phyloP scores from a whole-genome alignment of 2,797 vertebrate genomes.

The Pristis pectinata region DNA sequence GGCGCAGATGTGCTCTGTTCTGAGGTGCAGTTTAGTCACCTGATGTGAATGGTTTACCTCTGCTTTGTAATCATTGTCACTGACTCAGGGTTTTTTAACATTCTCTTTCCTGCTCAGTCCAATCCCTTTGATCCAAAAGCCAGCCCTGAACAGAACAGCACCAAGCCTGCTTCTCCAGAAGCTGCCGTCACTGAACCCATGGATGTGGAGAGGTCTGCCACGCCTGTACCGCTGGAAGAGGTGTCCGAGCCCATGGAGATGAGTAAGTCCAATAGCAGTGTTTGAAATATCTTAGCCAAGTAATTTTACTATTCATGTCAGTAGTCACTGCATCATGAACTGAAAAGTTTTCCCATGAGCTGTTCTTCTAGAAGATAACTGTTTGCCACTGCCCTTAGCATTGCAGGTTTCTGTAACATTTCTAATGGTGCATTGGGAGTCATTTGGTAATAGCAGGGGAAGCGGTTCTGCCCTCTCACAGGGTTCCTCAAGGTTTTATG shows the following conservation, averaged over 20 bases:
- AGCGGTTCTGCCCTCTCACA: not conserved
- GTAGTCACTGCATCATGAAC: not conserved
- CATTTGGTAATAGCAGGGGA: not conserved
- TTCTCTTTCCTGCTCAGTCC: slow-evolving; percentile 50
- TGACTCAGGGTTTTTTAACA: not conserved
- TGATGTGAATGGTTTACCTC: not conserved
- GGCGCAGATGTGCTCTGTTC: too few relatives aligned
- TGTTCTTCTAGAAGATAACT: not conserved
- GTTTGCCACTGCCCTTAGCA: not conserved
- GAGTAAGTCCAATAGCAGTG: slow-evolving; percentile 53
- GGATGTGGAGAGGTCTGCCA: slow-evolving; percentile 78
- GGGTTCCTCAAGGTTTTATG: not conserved
- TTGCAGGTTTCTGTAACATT: not conserved
- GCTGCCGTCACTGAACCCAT: slow-evolving; percentile 62
- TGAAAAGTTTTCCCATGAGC: not conserved
- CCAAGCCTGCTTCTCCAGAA: slow-evolving; percentile 80
- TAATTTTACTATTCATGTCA: not conserved
- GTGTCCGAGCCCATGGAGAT: slow-evolving; percentile 70
- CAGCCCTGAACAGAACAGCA: slow-evolving; percentile 52
- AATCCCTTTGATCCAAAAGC: slow-evolving; percentile 80
- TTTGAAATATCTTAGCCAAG: not conserved
- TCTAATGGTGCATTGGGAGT: not conserved
- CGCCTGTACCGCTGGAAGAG: slow-evolving; percentile 81
- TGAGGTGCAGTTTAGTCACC: not conserved
- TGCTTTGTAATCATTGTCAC: not conserved